phyloP scores from a whole-genome alignment of 2,797 vertebrate genomes.

The Eupleurogrammus muticus region DNA sequence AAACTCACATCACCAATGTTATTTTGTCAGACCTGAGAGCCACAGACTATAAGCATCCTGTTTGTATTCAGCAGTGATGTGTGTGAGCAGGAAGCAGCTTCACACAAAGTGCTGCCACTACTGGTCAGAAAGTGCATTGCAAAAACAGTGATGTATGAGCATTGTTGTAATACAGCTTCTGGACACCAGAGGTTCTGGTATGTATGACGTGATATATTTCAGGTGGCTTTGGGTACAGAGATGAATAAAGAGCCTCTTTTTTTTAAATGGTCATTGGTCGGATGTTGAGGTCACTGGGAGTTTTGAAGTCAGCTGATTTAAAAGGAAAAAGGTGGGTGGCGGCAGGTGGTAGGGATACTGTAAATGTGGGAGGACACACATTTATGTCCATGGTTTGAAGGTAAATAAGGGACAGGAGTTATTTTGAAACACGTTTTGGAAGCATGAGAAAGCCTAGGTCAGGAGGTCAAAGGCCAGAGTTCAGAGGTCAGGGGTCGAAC shows the following conservation, averaged over 20 bases:
- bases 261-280: constrained; percentile 3
- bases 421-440: constrained; percentile 32
- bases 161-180: neutral
- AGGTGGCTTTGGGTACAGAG: neutral
- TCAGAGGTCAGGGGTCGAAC: constrained; percentile 47
- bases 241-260: neutral
- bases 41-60: neutral
- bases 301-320: constrained; percentile 17
- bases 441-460: constrained; percentile 14
- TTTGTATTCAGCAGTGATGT: neutral
- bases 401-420: neutral
- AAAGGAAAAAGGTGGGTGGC: neutral
- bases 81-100: neutral
- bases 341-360: constrained; percentile 13
- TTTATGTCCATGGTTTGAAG: neutral
- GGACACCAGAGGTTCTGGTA: constrained; percentile 12
- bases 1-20: neutral
- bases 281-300: constrained; percentile 5
- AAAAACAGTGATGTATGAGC: constrained; percentile 20
- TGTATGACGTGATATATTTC: neutral
- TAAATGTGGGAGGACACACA: neutral
- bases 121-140: constrained; percentile 12
- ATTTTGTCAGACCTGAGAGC: neutral
- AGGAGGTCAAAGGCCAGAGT: constrained; percentile 30
- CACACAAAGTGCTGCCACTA: constrained; percentile 9